A percentile compares a stretch with the other conserved stretches of the same genome.
Evolutionary conservation across 2,113 vertebrate genomes (phyloP).

Genomic region (Tyrannus savana): DNA sequence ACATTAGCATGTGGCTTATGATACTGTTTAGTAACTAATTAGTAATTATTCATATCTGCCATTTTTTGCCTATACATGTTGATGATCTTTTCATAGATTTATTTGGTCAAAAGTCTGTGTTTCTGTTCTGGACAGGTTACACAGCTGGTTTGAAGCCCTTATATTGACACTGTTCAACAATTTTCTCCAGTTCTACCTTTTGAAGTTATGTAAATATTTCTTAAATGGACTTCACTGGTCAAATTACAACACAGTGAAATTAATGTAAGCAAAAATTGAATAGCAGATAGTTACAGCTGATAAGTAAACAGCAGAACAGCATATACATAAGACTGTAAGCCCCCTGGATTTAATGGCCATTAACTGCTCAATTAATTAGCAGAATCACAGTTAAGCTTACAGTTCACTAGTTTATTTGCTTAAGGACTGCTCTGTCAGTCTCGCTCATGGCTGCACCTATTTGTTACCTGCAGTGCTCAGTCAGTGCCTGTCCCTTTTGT

Average conservation of each 20-base stretch:
- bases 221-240: neutral
- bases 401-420: neutral
- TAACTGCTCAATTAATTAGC: neutral
- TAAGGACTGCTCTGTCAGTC: neutral
- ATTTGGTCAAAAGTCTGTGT: neutral
- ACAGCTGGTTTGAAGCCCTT: neutral
- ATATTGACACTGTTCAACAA: neutral
- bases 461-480: neutral
- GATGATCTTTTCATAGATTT: neutral
- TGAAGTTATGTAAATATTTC: neutral
- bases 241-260: neutral
- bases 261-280: neutral
- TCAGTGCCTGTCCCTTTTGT: neutral
- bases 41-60: neutral
- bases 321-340: neutral
- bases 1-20: neutral
- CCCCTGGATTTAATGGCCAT: neutral
- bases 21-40: neutral
- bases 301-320: neutral
- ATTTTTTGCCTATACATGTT: neutral
- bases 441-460: neutral
- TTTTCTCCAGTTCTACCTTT: neutral
- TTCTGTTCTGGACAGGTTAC: neutral
- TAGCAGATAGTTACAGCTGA: neutral
- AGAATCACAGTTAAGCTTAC: neutral